Evolutionary conservation across 1,140 invertebrate genomes (phyloP), one percentile per base, ranked within the genome.

Genomic region (Vanessa tameamea): DNA sequence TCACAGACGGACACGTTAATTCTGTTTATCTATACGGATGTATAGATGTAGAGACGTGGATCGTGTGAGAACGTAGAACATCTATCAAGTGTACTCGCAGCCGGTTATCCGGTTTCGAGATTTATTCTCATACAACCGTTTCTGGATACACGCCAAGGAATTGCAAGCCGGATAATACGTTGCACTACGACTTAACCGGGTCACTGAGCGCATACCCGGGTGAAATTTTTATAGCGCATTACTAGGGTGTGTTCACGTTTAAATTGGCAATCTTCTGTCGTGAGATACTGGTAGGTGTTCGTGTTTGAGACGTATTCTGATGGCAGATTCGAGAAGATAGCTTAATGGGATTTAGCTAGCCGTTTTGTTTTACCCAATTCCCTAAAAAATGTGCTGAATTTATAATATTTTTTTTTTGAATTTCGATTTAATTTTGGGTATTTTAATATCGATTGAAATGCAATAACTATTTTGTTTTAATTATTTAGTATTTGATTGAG

Each of bases 21-120:
- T 43, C 1, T 43, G 9, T 9, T 11, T 43, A 43, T 43, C 1
- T 43, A 43, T 43, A 43, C 26, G 26, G 9, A 43, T 43, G 37
- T 6, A 43, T 8, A 43, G 26, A 8, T 43, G 37, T 9, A 43
- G 7, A 9, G 7, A 73, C 67, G 48, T 73, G 51, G 64, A 43
- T 20, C 72, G 47, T 43, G 65, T 53, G 65, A 69, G 72, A 63
- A 68, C 64, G 50, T 67, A 31, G 37, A 64, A 67, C 59, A 64
- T 76, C 63, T 61, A 76, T 76, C 69, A 77, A 64, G 64, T 75
- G 73, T 70, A 67, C 68, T 65, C 70, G 75, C 43, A 67, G 67
- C 72, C 75, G 67, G 75, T 73, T 69, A 73, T 77, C 75, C 75
- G 66, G 75, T 20, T 51, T 16, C 13, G 55, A 70, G 75, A 77